Evolutionary conservation across 53 echinoderm and acorn worm genomes (phyloP), one percentile per base, ranked within the genome.

Genomic region (Echinarachnius parma): DNA sequence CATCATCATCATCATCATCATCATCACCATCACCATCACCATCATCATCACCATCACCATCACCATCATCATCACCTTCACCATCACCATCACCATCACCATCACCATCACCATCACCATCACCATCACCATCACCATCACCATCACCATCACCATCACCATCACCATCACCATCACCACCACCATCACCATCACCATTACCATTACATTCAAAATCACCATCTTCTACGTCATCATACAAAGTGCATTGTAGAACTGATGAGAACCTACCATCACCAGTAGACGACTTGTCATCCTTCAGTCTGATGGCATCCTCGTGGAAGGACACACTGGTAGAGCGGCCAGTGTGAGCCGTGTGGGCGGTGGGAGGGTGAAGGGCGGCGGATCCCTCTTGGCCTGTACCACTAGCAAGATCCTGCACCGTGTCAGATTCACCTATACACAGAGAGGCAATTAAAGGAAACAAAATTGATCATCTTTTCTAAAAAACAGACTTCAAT

Each of bases 251-350:
- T n/a, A n/a, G n/a, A n/a, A n/a, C n/a, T n/a, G n/a, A n/a, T n/a
- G n/a, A n/a, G 2, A 65, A 28, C 48, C 29, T 18, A 65, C 65
- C 65, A 37, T 65, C 65, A 25, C 65, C 49, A 42, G 4, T 45
- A n/a, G n/a, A n/a, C n/a, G 64, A 22, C 35, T 75, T 65, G 22
- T 86, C 83, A 31, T 82, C 87, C 28, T 86, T 86, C 14, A 49
- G 31, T 64, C 61, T 65, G 49, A 83, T 63, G 9, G 83, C 83
- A 58, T 83, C 88, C 46, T 88, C 88, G 49, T 59, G 49, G 66
- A 88, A 88, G 1, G 88, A 83, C 31, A 88, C 83, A 75, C 83
- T 83, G 21, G 86, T 86, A 23, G 59, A 69, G 47, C 83, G 79
- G 18, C 83, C 88, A 29, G 81, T 77, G 9, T 28, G 5, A 18